Evolutionary conservation across 2,888 invertebrate genomes (phyloP), one percentile per base, ranked within the genome.

Genomic region (Sarcophaga carnaria): DNA sequence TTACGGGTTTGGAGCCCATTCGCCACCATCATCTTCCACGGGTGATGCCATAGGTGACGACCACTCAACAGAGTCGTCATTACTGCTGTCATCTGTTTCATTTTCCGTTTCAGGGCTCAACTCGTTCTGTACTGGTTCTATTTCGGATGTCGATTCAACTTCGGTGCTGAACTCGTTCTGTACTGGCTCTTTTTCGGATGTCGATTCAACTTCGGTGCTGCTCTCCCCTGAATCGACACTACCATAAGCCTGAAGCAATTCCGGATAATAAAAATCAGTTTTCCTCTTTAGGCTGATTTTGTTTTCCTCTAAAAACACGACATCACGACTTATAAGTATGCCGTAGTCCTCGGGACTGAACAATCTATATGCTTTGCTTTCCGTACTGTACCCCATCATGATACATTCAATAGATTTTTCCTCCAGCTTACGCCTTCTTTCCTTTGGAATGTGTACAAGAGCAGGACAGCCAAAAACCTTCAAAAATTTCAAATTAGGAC

Each of bases 401-500:
- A 82, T 77, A 17, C 80, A 83, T 67, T 79, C 67, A 0, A 47
- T 71, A 11, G 72, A 77, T 20, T 80, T 77, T 6, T 12, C 3
- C 17, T 69, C 83, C 5, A 81, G 59, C 45, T 88, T 86, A 45
- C 25, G 27, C 10, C 83, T 77, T 49, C 25, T 83, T 45, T 83
- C 85, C 37, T 81, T 85, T 20, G 82, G 37, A 6, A 37, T 37
- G 6, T 37, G 37, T 37, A 37, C 37, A 37, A 37, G 37, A 37
- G 37, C 37, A 37, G 6, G 37, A 37, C 37, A 37, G 5, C 37
- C 6, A 1, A 37, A 37, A 37, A 37, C 37, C 2, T 37, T 27
- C 27, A 37, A 37, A 6, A 37, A 37, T 37, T 37, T 37, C 6
- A 37, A 6, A 37, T 37, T 72, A 8, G 82, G 83, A 59, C 78